Base-by-base conservation (phyloP, 2,113 vertebrate species). In the Coregonus clupeaformis region DNA sequence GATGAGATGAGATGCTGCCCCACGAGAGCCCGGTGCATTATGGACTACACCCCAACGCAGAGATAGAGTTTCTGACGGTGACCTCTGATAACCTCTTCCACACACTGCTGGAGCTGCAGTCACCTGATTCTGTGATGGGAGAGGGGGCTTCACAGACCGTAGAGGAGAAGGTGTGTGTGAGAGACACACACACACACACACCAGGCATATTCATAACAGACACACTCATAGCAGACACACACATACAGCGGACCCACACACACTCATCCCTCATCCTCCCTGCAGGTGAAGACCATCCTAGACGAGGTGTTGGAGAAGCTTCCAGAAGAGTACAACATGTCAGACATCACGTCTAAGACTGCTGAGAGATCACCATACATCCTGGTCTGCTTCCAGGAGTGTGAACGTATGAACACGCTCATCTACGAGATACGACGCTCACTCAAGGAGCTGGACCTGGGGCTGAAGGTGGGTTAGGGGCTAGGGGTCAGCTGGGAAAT, bases 61-160 rank as follows among this genome's bases (percentile, higher is more conserved):
- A 96, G 82, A 93, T 86, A 70, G 91, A 94, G 85, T 94, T 94
- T 88, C 79, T 94, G 75, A 92, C 91, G 7, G 90, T 89, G 85
- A 94, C 92, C 29, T 92, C 91, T 24, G 92, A 92, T 88, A 92
- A 88, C 75, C 84, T 91, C 68, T 93, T 96, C 85, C 94, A 89
- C 87, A 92, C 90, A 47, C 88, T 95, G 82, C 92, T 94, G 84
- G 93, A 94, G 90, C 90, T 94, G 80, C 94, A 95, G 91, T 94
- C 94, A 89, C 89, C 87, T 67, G 88, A 83, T 36, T 87, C 92
- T 13, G 83, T 91, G 80, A 90, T 86, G 89, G 90, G 85, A 29
- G 90, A 95, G 80, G 93, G 89, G 69, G 75, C 76, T 24, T 91
- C 92, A 0, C 91, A 93, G 81, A 93, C 90, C n/a, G 86, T 91